phyloP scores from a whole-genome alignment of 2,888 invertebrate species.

The Nomada goodeniana region DNA sequence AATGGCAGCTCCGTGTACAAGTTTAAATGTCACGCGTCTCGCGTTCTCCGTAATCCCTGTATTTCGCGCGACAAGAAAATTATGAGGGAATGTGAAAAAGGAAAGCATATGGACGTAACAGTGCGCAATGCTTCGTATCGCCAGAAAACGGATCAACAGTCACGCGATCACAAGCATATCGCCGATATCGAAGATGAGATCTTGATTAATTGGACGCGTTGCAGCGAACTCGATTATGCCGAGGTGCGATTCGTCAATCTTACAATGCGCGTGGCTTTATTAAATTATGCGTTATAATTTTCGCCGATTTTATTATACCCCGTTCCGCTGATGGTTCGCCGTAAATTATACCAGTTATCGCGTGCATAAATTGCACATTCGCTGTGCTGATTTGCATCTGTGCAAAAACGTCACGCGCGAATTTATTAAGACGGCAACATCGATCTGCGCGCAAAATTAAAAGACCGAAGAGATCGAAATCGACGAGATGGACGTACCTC shows the following conservation, averaged over 20 bases:
- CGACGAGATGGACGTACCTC: too few species aligned
- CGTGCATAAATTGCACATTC: conserved; percentile 43
- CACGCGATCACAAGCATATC: not conserved
- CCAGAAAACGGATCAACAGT: not conserved
- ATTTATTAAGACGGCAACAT: conserved; percentile 35
- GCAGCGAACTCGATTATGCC: conserved; percentile 19
- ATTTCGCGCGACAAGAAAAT: not conserved
- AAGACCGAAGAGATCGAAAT: not conserved
- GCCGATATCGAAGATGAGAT: conserved; percentile 13
- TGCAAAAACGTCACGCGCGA: conserved; percentile 14
- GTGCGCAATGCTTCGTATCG: not conserved
- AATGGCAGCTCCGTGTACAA: too few species aligned
- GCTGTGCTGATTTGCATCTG: conserved; percentile 32
- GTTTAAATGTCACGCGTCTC: too few species aligned
- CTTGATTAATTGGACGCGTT: conserved; percentile 32
- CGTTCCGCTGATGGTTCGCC: conserved; percentile 27
- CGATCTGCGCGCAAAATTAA: not conserved
- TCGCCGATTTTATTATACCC: conserved; percentile 28
- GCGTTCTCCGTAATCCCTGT: too few species aligned
- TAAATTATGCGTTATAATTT: conserved; percentile 48
- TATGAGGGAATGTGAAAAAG: not conserved
- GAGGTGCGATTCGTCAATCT: conserved; percentile 8
- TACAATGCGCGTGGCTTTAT: conserved; percentile 31
- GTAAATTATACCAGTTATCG: conserved; percentile 40
- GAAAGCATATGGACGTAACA: too few species aligned